Evolutionary conservation across 2,113 vertebrate species (phyloP).

Genomic region (Passer montanus): DNA sequence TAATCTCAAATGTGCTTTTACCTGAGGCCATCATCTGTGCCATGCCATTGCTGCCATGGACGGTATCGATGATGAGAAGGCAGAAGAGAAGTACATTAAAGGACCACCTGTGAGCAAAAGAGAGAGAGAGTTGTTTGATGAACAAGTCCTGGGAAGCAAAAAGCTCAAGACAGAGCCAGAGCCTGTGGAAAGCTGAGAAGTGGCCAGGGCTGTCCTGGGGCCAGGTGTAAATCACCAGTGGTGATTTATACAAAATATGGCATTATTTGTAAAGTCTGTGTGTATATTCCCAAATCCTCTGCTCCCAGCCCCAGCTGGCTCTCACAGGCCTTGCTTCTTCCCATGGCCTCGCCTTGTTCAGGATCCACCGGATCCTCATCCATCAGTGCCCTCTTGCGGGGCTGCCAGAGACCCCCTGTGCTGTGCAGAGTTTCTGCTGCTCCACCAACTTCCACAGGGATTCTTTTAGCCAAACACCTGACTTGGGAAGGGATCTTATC

Average conservation of each 20-base stretch:
- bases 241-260: background rate
- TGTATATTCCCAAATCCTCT: background rate
- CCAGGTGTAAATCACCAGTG: background rate
- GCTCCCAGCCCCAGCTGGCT: background rate
- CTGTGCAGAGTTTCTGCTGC: background rate
- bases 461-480: background rate
- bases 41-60: constrained; percentile 82
- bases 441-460: fast-evolving
- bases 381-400: background rate
- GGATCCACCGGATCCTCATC: background rate
- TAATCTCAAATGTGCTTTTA: constrained; percentile 89
- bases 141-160: constrained; percentile 70
- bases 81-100: constrained; percentile 87
- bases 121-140: constrained; percentile 76
- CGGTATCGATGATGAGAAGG: constrained; percentile 81
- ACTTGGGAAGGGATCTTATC: background rate
- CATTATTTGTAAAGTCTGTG: background rate
- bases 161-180: background rate
- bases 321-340: background rate
- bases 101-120: constrained; percentile 86
- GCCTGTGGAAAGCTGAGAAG: background rate
- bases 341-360: fast-evolving
- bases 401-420: too few species aligned
- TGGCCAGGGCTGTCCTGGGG: background rate
- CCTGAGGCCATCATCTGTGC: constrained; percentile 94